These are phyloP conservation scores for Clistopyga incitator DNA, from an alignment of 2,888 invertebrate genomes.

Conservation along the genomic window DNA sequence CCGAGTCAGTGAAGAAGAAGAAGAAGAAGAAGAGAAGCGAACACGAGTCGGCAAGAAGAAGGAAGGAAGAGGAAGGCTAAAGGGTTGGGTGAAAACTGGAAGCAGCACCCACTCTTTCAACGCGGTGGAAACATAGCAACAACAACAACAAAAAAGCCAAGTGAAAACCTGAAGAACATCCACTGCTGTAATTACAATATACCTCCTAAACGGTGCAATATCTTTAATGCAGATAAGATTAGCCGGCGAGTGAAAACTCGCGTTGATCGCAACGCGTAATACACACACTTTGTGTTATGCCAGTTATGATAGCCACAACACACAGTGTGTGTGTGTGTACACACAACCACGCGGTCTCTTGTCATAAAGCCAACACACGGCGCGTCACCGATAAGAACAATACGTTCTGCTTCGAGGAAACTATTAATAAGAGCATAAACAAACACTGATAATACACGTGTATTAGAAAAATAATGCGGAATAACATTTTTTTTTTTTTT, in stretches of 20 bases:
- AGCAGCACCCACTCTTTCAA: constrained; percentile 32
- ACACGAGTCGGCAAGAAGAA: not conserved
- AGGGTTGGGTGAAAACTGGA: constrained; percentile 12
- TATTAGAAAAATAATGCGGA: not conserved
- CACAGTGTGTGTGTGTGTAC: no score
- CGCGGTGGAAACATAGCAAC: constrained; percentile 25
- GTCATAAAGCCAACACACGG: not conserved
- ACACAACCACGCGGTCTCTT: constrained; percentile 7
- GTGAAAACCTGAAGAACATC: constrained; percentile 2
- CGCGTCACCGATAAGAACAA: constrained; percentile 30
- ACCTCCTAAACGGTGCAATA: constrained; percentile 74
- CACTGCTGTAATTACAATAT: constrained; percentile 68
- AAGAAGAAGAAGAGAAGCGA: constrained; percentile 29
- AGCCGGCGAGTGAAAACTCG: constrained; percentile 56
- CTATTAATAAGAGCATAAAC: constrained; percentile 1
- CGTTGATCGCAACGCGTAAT: constrained; percentile 13
- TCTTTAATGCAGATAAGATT: constrained; percentile 79
- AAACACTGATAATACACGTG: not conserved
- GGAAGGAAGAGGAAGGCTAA: constrained; percentile 34
- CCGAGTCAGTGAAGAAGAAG: constrained; percentile 43
- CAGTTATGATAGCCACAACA: no score
- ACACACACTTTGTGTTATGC: constrained; percentile 1
- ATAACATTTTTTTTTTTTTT: no score
- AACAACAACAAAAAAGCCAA: not conserved
- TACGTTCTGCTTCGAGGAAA: constrained; percentile 6